Base-by-base conservation (phyloP, 2,888 invertebrate genomes). In the Caenorhabditis imperialis region DNA sequence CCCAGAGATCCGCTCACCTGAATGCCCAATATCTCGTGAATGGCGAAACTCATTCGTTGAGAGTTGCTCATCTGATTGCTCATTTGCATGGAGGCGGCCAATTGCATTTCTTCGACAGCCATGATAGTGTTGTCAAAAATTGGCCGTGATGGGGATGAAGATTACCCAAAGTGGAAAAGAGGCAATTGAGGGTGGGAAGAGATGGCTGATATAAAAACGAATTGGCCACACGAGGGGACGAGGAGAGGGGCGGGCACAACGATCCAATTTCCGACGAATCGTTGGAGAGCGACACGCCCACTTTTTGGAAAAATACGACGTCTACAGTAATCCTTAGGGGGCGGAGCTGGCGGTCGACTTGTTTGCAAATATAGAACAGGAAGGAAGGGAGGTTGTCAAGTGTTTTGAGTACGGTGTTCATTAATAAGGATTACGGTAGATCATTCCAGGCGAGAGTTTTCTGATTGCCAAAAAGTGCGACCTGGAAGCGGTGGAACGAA, bases 1-100 rank as follows among this genome's bases (percentile, higher is more conserved):
- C 7, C 4, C 10, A 14, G 12, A 1, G 33, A 7, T 23, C 1
- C 25, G 25, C 40, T 27, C 50, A 65, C 81, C 79, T 54, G 83
- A 53, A 83, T 74, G 5, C 83, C 83, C 16, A 84, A 75, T 10
- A 86, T 81, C 57, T 86, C 85, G 57, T 86, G 85, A 48, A 86
- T 86, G 1, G 84, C 86, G 61, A 86, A 86, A 33, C 85, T 85
- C 74, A 84, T 82, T 37, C 85, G 63, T 25, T 78, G 76, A 10
- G 61, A 58, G 35, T 60, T 70, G 45, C 60, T 69, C 63, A 73
- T 51, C 27, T 65, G 71, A 27, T 38, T 58, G 42, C 63, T 65
- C 74, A 78, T 78, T 22, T 65, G 65, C 63, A 69, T 65, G 23
- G 71, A 63, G 20, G 75, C 75, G 20, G 69, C 73, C 27, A 70